Conservation (phyloP, 2,888 invertebrate species). For the Amiota mariae region DNA sequence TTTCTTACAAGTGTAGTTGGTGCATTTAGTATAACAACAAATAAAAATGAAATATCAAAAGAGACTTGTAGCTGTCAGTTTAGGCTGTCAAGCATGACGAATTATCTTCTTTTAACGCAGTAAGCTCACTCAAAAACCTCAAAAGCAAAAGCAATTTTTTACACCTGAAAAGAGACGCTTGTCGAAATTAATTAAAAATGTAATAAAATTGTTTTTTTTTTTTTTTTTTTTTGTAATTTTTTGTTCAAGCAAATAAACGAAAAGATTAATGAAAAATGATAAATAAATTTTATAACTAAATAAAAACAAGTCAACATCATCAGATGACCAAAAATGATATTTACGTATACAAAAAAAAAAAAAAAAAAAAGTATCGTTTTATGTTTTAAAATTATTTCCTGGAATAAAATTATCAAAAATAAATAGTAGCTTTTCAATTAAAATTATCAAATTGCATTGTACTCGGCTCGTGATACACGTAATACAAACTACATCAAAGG, state of each 20-base stretch:
- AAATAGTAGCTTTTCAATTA: no score
- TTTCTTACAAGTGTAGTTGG: no score
- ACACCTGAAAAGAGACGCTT: constrained; percentile 8
- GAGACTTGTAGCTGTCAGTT: constrained; percentile 18
- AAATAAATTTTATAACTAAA: not conserved
- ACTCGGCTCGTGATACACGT: no score
- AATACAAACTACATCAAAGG: no score
- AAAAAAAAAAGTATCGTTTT: not conserved
- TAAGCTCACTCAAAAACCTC: not conserved
- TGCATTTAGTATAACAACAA: not conserved
- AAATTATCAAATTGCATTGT: no score
- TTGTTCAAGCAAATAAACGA: not conserved
- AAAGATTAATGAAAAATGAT: constrained; percentile 27
- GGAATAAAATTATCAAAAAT: no score
- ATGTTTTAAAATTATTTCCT: not conserved
- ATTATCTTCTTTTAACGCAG: constrained; percentile 15
- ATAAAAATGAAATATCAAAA: not conserved
- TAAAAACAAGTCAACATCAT: not conserved
- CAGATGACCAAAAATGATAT: not conserved
- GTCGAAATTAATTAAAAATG: constrained; percentile 24
- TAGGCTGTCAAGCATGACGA: constrained; percentile 20
- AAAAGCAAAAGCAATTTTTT: not conserved
- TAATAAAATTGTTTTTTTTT: not conserved
- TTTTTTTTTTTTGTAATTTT: not conserved
- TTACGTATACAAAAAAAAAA: not conserved